Percentiles rank a stretch among this genome's conserved stretches.
Conservation (phyloP, 2,113 vertebrate genomes). For the Petrocephalus microphthalmus region DNA sequence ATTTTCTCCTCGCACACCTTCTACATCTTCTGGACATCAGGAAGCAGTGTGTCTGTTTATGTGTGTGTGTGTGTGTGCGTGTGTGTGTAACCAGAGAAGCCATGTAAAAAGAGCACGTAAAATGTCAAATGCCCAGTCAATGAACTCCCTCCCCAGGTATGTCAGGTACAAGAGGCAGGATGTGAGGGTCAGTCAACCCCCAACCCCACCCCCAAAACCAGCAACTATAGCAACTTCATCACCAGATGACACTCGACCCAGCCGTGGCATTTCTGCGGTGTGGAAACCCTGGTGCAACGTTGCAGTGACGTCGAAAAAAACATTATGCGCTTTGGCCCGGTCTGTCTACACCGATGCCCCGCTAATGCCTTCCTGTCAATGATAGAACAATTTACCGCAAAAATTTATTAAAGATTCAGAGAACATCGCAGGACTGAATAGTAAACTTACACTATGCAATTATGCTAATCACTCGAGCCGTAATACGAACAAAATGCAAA, state of each 20-base stretch:
- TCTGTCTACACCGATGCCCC: neutral
- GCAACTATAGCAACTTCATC: neutral
- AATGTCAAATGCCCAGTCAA: conserved; percentile 51
- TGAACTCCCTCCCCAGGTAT: conserved; percentile 29
- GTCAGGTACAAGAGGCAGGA: conserved; percentile 45
- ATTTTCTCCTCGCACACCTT: neutral
- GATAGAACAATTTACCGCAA: neutral
- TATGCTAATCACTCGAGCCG: neutral
- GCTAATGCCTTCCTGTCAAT: neutral
- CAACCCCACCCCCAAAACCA: neutral
- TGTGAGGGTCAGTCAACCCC: conserved; percentile 45
- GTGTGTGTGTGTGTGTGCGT: neutral
- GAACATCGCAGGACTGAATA: neutral
- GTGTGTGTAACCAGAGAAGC: conserved; percentile 19
- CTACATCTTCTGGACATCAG: neutral
- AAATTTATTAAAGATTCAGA: neutral
- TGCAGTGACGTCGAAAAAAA: neutral
- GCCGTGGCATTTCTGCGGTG: neutral
- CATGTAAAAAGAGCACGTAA: conserved; percentile 37
- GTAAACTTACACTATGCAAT: neutral
- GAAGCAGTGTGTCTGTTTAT: neutral
- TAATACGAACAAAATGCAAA: neutral
- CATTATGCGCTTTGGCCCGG: neutral
- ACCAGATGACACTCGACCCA: neutral
- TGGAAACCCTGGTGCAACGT: conserved; percentile 4